Evolutionary conservation across 2,113 vertebrate species (phyloP).

Genomic region (Coracopsis vasa): DNA sequence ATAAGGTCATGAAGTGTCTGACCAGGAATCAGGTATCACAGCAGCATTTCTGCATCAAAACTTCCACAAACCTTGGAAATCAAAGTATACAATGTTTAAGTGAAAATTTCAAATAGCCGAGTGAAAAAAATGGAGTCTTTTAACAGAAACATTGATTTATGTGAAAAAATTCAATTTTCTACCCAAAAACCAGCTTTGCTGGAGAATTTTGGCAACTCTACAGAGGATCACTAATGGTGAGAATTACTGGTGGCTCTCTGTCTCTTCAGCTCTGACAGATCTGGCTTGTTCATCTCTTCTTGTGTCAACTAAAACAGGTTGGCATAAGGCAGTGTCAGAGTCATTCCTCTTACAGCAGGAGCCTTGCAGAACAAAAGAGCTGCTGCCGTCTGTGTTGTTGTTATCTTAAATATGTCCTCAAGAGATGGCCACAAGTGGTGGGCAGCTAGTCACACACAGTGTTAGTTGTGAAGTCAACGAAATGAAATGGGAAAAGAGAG

Average conservation of each 20-base stretch:
- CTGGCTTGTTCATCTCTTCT: slow-evolving; percentile 47
- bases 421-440: not conserved
- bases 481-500: not conserved
- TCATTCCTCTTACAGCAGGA: slow-evolving; percentile 8
- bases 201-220: slow-evolving; percentile 34
- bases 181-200: not conserved
- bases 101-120: not conserved
- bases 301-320: slow-evolving; percentile 47
- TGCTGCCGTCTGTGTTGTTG: not conserved
- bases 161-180: slow-evolving; percentile 8
- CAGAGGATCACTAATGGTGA: slow-evolving; percentile 30
- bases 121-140: not conserved
- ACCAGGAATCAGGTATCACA: not conserved
- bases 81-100: not conserved
- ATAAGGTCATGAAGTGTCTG: not conserved
- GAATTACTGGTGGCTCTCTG: slow-evolving; percentile 42
- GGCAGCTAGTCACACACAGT: not conserved
- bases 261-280: slow-evolving; percentile 60
- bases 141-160: not conserved
- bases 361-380: slow-evolving; percentile 44
- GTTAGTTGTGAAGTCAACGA: not conserved
- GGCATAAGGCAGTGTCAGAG: slow-evolving; percentile 49
- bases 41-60: slow-evolving; percentile 5
- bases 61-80: not conserved
- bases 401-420: not conserved